phyloP scores from a whole-genome alignment of 2,797 vertebrate genomes.

The Arctocebus calabarensis region DNA sequence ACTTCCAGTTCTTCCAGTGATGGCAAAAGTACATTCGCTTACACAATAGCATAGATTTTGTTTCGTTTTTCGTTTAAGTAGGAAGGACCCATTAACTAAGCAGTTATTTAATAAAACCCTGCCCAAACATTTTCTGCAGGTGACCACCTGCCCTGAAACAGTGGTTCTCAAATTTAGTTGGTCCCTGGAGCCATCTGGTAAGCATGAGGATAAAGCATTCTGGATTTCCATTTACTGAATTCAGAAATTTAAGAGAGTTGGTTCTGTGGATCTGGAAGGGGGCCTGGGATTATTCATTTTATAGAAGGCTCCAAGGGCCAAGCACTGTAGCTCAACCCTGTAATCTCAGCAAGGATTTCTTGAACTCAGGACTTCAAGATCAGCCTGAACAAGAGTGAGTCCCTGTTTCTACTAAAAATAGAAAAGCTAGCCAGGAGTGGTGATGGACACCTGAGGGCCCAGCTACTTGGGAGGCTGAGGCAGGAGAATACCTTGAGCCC shows the following conservation, averaged over 20 bases:
- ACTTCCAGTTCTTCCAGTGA: neutral
- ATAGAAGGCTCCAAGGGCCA: neutral
- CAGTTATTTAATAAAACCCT: neutral
- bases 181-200: rapidly evolving
- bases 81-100: neutral
- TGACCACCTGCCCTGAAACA: neutral
- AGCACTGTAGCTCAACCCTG: no score
- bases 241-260: neutral
- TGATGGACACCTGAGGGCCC: no score
- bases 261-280: neutral
- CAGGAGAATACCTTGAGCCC: no score
- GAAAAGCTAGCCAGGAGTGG: no score
- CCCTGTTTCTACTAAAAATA: no score
- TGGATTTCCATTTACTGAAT: neutral
- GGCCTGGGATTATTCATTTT: constrained; percentile 20
- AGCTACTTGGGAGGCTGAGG: no score
- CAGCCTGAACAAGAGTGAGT: no score
- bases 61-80: neutral
- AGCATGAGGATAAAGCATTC: neutral
- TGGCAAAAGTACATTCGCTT: neutral
- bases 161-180: neutral
- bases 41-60: neutral
- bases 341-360: no score
- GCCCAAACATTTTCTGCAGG: neutral
- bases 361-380: no score